Conservation (phyloP, 2,113 vertebrate species). For the Plestiodon gilberti region DNA sequence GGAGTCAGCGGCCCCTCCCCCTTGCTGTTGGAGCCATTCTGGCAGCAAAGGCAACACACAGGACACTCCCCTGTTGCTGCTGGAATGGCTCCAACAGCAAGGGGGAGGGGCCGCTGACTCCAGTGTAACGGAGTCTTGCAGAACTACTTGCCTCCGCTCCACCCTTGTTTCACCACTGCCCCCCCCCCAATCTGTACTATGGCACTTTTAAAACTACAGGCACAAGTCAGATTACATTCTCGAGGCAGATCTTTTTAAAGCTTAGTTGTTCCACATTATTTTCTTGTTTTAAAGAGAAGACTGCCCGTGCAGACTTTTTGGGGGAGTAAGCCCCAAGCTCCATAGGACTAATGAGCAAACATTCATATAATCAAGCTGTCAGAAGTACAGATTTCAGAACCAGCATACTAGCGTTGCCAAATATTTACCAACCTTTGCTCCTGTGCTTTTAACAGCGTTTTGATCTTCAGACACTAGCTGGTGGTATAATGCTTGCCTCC, state of each 20-base stretch:
- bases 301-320: neutral
- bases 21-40: no score
- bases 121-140: no score
- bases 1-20: no score
- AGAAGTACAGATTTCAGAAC: neutral
- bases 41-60: no score
- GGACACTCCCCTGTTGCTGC: no score
- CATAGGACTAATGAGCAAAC: neutral
- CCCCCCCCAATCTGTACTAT: fast-evolving
- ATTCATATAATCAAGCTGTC: neutral
- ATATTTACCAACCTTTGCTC: neutral
- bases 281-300: neutral
- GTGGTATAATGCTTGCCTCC: neutral
- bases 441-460: neutral
- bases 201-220: neutral
- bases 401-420: neutral
- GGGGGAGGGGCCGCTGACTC: no score
- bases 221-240: neutral
- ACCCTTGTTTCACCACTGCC: no score
- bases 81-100: no score
- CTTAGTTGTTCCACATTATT: neutral
- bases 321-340: neutral
- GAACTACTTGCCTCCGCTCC: no score
- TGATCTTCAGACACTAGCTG: neutral
- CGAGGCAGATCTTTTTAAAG: neutral